A percentile compares a stretch with the other conserved stretches of the same genome.
phyloP scores from a whole-genome alignment of 2,113 vertebrate species.

The Maccullochella peelii region DNA sequence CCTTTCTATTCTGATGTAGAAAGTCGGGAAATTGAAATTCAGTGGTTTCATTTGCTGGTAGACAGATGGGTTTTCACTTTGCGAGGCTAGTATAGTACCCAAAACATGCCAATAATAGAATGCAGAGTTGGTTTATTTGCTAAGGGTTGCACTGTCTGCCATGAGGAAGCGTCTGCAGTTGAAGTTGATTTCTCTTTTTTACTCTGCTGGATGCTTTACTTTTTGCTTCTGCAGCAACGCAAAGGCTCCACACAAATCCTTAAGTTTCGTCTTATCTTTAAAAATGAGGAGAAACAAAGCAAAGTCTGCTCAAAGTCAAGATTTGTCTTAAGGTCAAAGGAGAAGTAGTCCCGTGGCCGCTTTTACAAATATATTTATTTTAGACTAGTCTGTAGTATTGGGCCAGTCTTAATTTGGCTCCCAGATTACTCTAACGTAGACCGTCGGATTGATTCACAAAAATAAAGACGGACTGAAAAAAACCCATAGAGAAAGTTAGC shows the following conservation, averaged over 20 bases:
- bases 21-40: constrained; percentile 20
- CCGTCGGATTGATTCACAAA: background rate
- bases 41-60: constrained; percentile 21
- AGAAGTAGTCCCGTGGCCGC: too few relatives aligned
- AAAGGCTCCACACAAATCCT: too few relatives aligned
- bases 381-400: background rate
- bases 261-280: background rate
- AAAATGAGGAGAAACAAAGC: background rate
- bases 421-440: background rate
- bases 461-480: background rate
- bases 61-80: constrained; percentile 1
- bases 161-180: constrained; percentile 31
- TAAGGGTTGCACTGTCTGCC: background rate
- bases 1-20: background rate
- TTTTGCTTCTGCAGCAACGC: constrained; percentile 27
- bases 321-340: background rate
- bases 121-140: background rate
- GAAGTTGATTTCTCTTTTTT: background rate
- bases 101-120: background rate
- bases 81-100: background rate
- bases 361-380: background rate
- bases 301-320: background rate
- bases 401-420: background rate
- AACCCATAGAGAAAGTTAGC: too few relatives aligned
- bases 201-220: background rate